Conservation (phyloP, 2,888 invertebrate species). For the Tetranychus piercei region DNA sequence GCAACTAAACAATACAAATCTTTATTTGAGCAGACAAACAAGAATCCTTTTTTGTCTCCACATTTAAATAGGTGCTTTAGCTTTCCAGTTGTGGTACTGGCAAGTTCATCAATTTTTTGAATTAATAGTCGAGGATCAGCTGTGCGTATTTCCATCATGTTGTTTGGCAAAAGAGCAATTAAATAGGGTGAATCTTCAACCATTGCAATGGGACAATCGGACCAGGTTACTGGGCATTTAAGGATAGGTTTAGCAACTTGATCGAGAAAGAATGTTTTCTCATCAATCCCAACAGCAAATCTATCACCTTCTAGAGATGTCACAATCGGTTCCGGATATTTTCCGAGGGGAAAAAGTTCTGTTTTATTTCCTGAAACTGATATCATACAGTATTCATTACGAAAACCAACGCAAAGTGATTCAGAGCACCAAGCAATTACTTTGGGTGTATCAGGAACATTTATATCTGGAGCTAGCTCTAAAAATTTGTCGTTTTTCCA, state of each 20-base stretch:
- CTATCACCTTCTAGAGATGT: slow-evolving; percentile 31
- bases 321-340: slow-evolving; percentile 55
- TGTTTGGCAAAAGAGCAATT: slow-evolving; percentile 60
- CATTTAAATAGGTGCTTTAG: slow-evolving; percentile 19
- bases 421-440: slow-evolving; percentile 63
- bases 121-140: slow-evolving; percentile 59
- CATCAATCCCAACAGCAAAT: slow-evolving; percentile 64
- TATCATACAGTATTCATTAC: slow-evolving; percentile 56
- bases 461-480: slow-evolving; percentile 22
- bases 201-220: slow-evolving; percentile 48
- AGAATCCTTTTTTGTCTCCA: slow-evolving; percentile 40
- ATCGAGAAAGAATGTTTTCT: slow-evolving; percentile 66
- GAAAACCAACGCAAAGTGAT: slow-evolving; percentile 68
- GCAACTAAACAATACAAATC: slow-evolving; percentile 72
- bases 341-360: slow-evolving; percentile 60
- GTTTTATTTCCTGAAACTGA: slow-evolving; percentile 45
- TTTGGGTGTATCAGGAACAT: slow-evolving; percentile 55
- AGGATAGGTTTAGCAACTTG: slow-evolving; percentile 48
- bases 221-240: slow-evolving; percentile 57
- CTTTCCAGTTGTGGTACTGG: neutral
- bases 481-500: slow-evolving; percentile 43
- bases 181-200: slow-evolving; percentile 87
- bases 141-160: slow-evolving; percentile 61
- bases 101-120: slow-evolving; percentile 44
- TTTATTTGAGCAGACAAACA: slow-evolving; percentile 68